A percentile compares a stretch with the other conserved stretches of the same genome.
Conservation (phyloP, 2,888 invertebrate genomes). For the Galeruca laticollis region DNA sequence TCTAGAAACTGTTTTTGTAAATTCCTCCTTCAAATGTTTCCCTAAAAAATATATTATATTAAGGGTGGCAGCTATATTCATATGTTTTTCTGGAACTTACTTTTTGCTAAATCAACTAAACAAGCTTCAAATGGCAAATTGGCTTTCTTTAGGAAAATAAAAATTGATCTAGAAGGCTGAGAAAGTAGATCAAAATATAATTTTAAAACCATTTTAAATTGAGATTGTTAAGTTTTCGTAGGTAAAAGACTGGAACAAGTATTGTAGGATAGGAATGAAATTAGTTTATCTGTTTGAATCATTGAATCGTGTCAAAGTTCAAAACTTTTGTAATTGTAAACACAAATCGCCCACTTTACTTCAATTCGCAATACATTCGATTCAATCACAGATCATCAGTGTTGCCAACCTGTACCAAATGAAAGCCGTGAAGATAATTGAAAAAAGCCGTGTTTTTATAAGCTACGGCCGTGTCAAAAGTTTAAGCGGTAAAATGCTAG, state of each 20-base stretch:
- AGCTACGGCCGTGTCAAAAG: too few relatives aligned
- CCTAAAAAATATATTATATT: slow-evolving; percentile 60
- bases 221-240: background rate
- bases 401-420: too few relatives aligned
- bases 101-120: slow-evolving; percentile 66
- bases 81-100: slow-evolving; percentile 54
- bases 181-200: slow-evolving; percentile 68
- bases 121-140: slow-evolving; percentile 67
- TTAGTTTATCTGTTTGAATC: too few relatives aligned
- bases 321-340: too few relatives aligned
- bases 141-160: slow-evolving; percentile 67
- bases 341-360: too few relatives aligned
- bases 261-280: too few relatives aligned
- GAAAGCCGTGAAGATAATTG: too few relatives aligned
- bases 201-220: slow-evolving; percentile 53
- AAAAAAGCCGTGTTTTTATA: too few relatives aligned
- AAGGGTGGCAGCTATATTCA: background rate
- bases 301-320: too few relatives aligned
- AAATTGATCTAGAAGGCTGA: slow-evolving; percentile 69
- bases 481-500: too few relatives aligned
- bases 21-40: slow-evolving; percentile 69
- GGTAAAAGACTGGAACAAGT: background rate
- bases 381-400: too few relatives aligned
- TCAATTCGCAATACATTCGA: too few relatives aligned
- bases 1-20: slow-evolving; percentile 66